phyloP scores from a whole-genome alignment of 2,113 vertebrate species.

The Ciconia boyciana region DNA sequence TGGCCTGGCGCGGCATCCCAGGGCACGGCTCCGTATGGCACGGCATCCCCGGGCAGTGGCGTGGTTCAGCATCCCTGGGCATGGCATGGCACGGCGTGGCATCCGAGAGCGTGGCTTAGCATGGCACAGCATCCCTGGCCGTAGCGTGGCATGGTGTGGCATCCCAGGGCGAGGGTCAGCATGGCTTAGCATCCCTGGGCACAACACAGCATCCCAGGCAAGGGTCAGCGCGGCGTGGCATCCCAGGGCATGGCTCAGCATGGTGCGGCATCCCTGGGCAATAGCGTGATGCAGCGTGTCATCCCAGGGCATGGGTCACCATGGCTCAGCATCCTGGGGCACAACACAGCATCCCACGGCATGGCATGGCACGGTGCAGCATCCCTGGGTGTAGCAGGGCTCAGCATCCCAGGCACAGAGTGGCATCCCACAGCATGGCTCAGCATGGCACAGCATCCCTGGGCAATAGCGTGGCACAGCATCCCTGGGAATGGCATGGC shows the following conservation, averaged over 20 bases:
- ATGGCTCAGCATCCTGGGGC: not conserved
- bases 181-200: not conserved
- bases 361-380: not conserved
- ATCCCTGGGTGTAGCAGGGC: not conserved
- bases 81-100: not conserved
- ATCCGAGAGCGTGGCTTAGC: not conserved
- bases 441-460: not conserved
- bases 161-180: not conserved
- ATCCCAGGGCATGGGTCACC: not conserved
- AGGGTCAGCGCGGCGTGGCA: not conserved
- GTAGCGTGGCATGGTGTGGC: accelerated
- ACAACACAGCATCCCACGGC: not conserved
- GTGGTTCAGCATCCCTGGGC: not conserved
- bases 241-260: not conserved
- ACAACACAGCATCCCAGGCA: not conserved
- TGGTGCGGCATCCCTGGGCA: not conserved
- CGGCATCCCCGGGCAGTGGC: not conserved
- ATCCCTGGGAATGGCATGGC: no score
- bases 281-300: not conserved
- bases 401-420: not conserved
- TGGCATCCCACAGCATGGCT: not conserved
- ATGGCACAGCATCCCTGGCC: not conserved
- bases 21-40: not conserved
- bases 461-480: no score
- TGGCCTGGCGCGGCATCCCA: not conserved